A percentile compares a stretch with the other conserved stretches of the same genome.
Evolutionary conservation across 1,140 invertebrate genomes (phyloP).

Genomic region (Zaprionus camerounensis): DNA sequence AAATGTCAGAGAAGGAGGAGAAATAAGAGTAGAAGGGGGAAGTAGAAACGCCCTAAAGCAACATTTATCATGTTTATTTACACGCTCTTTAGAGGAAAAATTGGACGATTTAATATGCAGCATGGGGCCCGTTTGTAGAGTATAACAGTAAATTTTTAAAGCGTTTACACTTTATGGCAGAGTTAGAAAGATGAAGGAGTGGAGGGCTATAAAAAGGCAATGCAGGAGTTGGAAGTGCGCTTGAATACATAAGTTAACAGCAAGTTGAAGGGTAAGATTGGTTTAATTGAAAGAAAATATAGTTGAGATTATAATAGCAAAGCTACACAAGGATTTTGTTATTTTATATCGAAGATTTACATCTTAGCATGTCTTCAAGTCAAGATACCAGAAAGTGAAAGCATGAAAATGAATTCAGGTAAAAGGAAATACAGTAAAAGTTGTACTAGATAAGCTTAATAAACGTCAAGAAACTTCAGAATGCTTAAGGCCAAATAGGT

Average conservation of each 20-base stretch:
- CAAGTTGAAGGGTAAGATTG: neutral
- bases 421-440: neutral
- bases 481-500: too few relatives aligned
- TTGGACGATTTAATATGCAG: constrained; percentile 18
- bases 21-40: neutral
- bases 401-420: too few relatives aligned
- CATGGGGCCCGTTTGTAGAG: neutral
- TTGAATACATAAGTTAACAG: neutral
- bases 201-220: neutral
- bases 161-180: neutral
- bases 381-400: too few relatives aligned
- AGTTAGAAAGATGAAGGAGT: neutral
- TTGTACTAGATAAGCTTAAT: neutral
- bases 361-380: neutral
- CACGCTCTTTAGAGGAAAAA: constrained; percentile 14
- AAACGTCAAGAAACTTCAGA: neutral
- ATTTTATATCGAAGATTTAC: neutral
- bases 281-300: neutral
- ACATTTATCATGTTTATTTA: constrained; percentile 24
- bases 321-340: neutral
- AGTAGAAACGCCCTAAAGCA: constrained; percentile 10
- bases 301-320: neutral
- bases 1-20: neutral
- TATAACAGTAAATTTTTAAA: constrained; percentile 6
- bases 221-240: neutral